Evolutionary conservation across 2,113 vertebrate genomes (phyloP).

Genomic region (Nothobranchius kuhntae): DNA sequence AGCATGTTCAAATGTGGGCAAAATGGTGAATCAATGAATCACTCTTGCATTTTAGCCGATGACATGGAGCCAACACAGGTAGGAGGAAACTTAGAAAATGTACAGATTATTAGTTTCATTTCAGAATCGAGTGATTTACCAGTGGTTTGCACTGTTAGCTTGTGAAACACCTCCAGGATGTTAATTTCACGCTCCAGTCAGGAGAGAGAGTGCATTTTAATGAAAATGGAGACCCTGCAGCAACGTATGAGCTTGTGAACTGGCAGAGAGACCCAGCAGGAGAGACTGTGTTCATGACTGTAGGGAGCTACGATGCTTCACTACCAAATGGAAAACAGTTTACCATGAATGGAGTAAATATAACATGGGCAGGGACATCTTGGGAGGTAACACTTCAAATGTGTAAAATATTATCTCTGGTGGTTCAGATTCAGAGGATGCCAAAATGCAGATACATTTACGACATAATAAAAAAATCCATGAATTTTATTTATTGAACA

Average conservation of each 20-base stretch:
- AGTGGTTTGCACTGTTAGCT: conserved; percentile 50
- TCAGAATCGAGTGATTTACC: not conserved
- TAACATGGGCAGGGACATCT: conserved; percentile 68
- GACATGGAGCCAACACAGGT: conserved; percentile 59
- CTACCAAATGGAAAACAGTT: conserved; percentile 68
- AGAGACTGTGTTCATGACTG: conserved; percentile 64
- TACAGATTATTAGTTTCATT: not conserved
- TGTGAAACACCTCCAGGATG: conserved; percentile 61
- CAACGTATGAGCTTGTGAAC: conserved; percentile 79
- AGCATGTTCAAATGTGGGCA: conserved; percentile 61
- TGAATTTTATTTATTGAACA: not conserved
- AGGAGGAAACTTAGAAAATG: not conserved
- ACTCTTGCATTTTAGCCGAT: conserved; percentile 46
- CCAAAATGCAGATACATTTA: not conserved
- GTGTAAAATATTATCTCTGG: not conserved
- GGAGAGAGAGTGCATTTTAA: conserved; percentile 77
- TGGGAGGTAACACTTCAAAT: conserved; percentile 34
- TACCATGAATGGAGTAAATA: conserved; percentile 63
- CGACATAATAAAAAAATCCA: no score
- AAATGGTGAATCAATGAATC: conserved; percentile 14
- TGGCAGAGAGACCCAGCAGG: conserved; percentile 76
- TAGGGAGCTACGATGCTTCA: conserved; percentile 77
- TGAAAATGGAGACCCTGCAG: conserved; percentile 74
- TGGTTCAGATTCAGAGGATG: not conserved
- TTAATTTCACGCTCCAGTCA: conserved; percentile 72